Conservation (phyloP, 2,797 vertebrate genomes). For the Ptychadena robeensis region DNA sequence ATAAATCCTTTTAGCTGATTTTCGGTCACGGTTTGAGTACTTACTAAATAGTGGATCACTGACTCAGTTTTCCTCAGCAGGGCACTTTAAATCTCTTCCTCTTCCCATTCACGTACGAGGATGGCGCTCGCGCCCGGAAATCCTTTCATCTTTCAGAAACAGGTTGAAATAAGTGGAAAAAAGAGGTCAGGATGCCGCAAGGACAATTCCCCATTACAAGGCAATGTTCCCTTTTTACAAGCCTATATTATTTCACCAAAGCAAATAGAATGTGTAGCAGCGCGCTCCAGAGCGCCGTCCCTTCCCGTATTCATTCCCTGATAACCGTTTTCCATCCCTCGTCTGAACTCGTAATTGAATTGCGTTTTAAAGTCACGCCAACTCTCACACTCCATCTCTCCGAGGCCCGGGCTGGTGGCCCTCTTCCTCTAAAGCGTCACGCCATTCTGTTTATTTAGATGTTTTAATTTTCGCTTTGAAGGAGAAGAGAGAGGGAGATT, state of each 20-base stretch:
- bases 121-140: background rate
- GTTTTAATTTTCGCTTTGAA: constrained; percentile 33
- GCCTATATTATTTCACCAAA: background rate
- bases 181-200: background rate
- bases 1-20: too few species aligned
- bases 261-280: background rate
- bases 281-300: background rate
- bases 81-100: background rate
- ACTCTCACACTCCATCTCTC: background rate
- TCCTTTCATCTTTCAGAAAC: background rate
- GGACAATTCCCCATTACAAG: background rate
- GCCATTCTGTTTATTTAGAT: constrained; percentile 34
- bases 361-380: constrained; percentile 6
- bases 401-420: background rate
- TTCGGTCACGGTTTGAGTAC: too few species aligned
- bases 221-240: background rate
- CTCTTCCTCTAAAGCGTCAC: background rate
- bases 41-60: too few species aligned
- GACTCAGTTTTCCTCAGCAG: too few species aligned
- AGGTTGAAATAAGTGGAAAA: background rate
- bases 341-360: constrained; percentile 29
- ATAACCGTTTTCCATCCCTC: background rate
- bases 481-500: constrained; percentile 13
- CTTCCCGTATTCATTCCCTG: constrained; percentile 22
- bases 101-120: background rate